Conservation (phyloP, 2,888 invertebrate genomes). For the Bimastos eiseni region DNA sequence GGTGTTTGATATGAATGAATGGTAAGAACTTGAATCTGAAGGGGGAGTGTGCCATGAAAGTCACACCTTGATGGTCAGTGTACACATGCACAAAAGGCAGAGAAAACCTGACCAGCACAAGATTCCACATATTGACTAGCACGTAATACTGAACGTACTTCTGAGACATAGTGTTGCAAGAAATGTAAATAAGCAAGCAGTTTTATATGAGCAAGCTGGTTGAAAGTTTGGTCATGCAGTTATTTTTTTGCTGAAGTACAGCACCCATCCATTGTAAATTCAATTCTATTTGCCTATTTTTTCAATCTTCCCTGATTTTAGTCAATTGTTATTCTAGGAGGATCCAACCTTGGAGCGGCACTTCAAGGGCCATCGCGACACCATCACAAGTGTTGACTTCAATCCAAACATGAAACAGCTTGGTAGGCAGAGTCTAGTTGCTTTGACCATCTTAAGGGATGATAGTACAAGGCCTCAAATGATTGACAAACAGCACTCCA, state of each 20-base stretch:
- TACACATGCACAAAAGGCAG: no score
- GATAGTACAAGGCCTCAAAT: background rate
- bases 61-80: no score
- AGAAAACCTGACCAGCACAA: no score
- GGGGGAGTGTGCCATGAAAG: background rate
- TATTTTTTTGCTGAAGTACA: background rate
- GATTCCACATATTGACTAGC: no score
- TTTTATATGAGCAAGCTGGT: background rate
- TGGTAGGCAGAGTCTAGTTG: constrained; percentile 50
- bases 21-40: background rate
- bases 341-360: constrained; percentile 71
- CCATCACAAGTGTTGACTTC: constrained; percentile 76
- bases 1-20: no score
- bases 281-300: background rate
- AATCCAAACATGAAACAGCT: constrained; percentile 76
- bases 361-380: constrained; percentile 79
- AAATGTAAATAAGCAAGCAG: background rate
- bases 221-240: background rate
- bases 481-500: background rate
- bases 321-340: constrained; percentile 51
- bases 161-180: background rate
- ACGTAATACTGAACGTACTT: no score
- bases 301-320: background rate
- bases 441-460: background rate
- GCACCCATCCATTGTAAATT: background rate